Evolutionary conservation across 1,140 invertebrate species (phyloP), one percentile per base, ranked within the genome.

Genomic region (Paramacrobiotus metropolitanus): DNA sequence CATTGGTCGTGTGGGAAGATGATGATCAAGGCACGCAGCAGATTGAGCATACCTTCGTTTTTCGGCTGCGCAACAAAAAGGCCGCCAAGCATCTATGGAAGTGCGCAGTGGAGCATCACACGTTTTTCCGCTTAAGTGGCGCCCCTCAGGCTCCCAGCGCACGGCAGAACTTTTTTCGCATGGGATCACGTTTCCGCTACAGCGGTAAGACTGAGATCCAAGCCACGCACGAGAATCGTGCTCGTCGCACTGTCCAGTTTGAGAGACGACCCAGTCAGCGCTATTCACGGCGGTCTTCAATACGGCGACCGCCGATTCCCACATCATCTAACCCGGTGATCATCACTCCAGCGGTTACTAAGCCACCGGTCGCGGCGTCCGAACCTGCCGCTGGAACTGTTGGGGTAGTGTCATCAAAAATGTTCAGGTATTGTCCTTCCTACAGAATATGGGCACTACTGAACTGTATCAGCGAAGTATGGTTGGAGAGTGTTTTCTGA

Each of bases 31-130:
- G 87, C 0, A 75, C 82, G 44, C 87, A 92, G 71, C n/a, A n/a
- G n/a, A 86, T 91, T 68, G 88, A 92, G 69, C 87, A 92, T 68
- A 91, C 87, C 1, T 93, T 93, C 72, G 83, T 87, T 1, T 88
- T 88, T 71, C 86, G 92, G 2, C 73, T 97, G 60, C 82, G 85
- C 44, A 96, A 93, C 71, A 90, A 97, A 72, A 94, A 88, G 59
- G 91, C 91, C 0, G 96, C 90, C 72, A 92, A 95, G 70, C 93
- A 98, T 76, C 76, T 98, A 60, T 97, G 92, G 90, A 90, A 93
- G 68, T 97, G 93, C 76, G 94, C 91, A 68, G 82, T 94, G 29
- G 94, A 99, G 69, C 91, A 97, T 72, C 92, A 97, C 74, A 86
- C 87, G 1, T 99, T 99, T 78, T 99, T 96, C 78, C 80, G 92